A percentile compares a stretch with the other conserved stretches of the same genome.
Conservation (phyloP, 2,113 vertebrate genomes). For the Clarias gariepinus region DNA sequence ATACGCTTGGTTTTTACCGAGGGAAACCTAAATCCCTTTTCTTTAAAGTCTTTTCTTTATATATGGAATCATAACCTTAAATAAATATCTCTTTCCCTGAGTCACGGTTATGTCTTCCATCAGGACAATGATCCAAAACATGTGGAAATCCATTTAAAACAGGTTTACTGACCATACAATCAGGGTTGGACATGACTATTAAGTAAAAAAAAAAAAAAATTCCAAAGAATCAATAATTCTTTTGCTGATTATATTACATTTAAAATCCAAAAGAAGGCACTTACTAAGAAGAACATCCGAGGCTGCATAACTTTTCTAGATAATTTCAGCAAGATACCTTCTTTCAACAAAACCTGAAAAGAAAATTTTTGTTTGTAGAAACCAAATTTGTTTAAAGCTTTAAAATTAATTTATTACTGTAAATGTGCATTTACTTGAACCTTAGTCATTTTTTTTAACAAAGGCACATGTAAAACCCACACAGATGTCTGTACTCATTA, state of each 20-base stretch:
- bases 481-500: not conserved
- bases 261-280: constrained; percentile 46
- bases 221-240: not conserved
- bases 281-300: constrained; percentile 95
- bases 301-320: constrained; percentile 98
- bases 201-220: too few species aligned
- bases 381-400: not conserved
- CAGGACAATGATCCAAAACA: not conserved
- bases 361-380: not conserved
- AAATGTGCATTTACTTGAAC: not conserved
- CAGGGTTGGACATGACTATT: not conserved
- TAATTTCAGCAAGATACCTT: constrained; percentile 94
- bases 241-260: not conserved
- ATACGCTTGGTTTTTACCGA: not conserved
- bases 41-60: not conserved
- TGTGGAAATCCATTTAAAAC: not conserved
- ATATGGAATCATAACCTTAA: not conserved
- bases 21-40: not conserved
- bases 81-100: not conserved
- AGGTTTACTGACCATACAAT: not conserved
- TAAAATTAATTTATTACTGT: not conserved
- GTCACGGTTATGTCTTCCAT: not conserved
- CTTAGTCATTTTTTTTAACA: not conserved
- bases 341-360: constrained; percentile 91
- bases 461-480: not conserved